Evolutionary conservation across 2,888 invertebrate species (phyloP).

Genomic region (Gari tellinella): DNA sequence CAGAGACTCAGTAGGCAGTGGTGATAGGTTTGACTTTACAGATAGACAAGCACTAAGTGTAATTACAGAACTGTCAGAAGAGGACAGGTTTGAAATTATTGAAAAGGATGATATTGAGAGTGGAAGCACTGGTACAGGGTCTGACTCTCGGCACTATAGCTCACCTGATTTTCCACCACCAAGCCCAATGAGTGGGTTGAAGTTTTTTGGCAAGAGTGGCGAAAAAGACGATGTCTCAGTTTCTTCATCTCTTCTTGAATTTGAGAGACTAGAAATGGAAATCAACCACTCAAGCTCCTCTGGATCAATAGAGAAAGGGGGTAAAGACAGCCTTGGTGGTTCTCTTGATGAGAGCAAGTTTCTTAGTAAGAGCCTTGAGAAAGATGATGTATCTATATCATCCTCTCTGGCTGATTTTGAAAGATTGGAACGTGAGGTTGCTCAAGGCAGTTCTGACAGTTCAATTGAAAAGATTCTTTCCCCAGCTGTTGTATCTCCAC

Average conservation of each 20-base stretch:
- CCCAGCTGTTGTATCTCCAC: slow-evolving; percentile 66
- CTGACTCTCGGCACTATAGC: slow-evolving; percentile 86
- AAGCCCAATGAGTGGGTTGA: slow-evolving; percentile 88
- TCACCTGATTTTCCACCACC: slow-evolving; percentile 91
- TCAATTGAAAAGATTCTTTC: slow-evolving; percentile 88
- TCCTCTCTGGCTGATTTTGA: slow-evolving; percentile 96
- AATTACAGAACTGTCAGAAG: slow-evolving; percentile 80
- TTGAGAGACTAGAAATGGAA: slow-evolving; percentile 95
- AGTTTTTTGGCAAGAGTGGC: slow-evolving; percentile 91
- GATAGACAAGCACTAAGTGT: slow-evolving; percentile 78
- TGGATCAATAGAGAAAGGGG: slow-evolving; percentile 86
- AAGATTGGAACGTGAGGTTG: slow-evolving; percentile 92
- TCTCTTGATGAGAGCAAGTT: slow-evolving; percentile 75
- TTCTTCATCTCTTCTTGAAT: slow-evolving; percentile 94
- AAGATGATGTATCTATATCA: slow-evolving; percentile 95
- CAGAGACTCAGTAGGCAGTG: slow-evolving; percentile 76
- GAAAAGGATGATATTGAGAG: slow-evolving; percentile 89
- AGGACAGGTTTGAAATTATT: slow-evolving; percentile 86
- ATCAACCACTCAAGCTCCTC: slow-evolving; percentile 85
- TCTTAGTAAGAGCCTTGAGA: slow-evolving; percentile 87
- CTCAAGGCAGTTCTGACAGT: slow-evolving; percentile 85
- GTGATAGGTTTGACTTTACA: slow-evolving; percentile 81
- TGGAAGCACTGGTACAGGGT: slow-evolving; percentile 68
- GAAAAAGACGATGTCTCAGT: slow-evolving; percentile 97
- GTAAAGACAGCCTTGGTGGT: slow-evolving; percentile 87